Conservation (phyloP, 2,888 invertebrate genomes). For the Ornithoptera priamus region DNA sequence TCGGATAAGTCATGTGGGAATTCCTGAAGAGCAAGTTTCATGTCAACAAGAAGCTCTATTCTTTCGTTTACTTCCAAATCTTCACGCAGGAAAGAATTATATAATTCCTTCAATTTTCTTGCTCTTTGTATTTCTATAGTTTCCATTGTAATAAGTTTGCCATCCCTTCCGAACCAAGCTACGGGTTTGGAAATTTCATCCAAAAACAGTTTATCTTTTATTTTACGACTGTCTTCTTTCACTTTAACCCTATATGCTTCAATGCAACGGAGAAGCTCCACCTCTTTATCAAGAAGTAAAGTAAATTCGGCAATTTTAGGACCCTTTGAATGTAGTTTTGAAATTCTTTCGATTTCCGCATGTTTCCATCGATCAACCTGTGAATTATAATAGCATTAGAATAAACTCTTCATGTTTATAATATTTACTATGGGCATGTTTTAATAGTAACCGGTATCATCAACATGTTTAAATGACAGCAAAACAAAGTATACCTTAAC, state of each 20-base stretch:
- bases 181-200: constrained; percentile 86
- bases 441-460: neutral
- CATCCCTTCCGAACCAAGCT: constrained; percentile 87
- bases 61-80: constrained; percentile 82
- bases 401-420: neutral
- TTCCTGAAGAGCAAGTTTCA: constrained; percentile 83
- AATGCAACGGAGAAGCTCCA: constrained; percentile 84
- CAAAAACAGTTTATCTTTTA: constrained; percentile 82
- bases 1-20: constrained; percentile 80
- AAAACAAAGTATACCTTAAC: no score
- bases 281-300: constrained; percentile 86
- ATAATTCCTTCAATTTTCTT: constrained; percentile 86
- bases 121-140: constrained; percentile 90
- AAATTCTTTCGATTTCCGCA: constrained; percentile 82
- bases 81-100: constrained; percentile 82
- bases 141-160: constrained; percentile 87
- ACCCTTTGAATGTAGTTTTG: constrained; percentile 82
- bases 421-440: no score
- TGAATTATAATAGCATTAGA: constrained; percentile 27
- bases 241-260: constrained; percentile 83
- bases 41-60: constrained; percentile 84
- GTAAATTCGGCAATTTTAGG: constrained; percentile 86
- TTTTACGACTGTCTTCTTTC: constrained; percentile 79
- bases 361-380: constrained; percentile 84
- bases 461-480: no score